Evolutionary conservation across 2,888 invertebrate genomes (phyloP).

Genomic region (Chalcis sispes): DNA sequence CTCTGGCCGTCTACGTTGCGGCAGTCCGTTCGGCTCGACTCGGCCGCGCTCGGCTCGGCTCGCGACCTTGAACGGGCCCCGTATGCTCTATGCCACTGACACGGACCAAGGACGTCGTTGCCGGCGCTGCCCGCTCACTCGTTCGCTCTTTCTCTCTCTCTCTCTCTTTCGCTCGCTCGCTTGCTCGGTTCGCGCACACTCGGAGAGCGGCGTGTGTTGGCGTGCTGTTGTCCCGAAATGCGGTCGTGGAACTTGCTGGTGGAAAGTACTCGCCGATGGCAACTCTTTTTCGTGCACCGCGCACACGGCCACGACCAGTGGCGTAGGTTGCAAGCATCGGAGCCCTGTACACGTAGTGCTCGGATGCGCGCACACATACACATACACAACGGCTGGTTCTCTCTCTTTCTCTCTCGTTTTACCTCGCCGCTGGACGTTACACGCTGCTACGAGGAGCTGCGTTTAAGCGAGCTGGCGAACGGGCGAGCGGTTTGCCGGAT

Average conservation of each 20-base stretch:
- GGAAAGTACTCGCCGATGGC: slow-evolving; percentile 72
- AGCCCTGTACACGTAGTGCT: neutral
- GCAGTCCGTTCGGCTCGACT: slow-evolving; percentile 60
- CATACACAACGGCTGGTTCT: neutral
- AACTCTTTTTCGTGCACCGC: slow-evolving; percentile 59
- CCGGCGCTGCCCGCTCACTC: slow-evolving; percentile 1
- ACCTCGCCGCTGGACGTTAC: neutral
- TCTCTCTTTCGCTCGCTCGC: slow-evolving; percentile 8
- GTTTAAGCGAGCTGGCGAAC: too few relatives aligned
- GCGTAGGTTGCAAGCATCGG: slow-evolving; percentile 21
- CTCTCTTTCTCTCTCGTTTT: neutral
- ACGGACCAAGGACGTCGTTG: slow-evolving; percentile 75
- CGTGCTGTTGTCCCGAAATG: slow-evolving; percentile 74
- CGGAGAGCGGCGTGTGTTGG: slow-evolving; percentile 71
- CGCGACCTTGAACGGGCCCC: slow-evolving; percentile 76
- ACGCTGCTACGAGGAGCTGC: too few relatives aligned
- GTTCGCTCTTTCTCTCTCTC: slow-evolving; percentile 17
- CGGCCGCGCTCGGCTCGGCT: slow-evolving; percentile 56
- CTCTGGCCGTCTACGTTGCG: neutral
- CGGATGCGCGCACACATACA: too few relatives aligned
- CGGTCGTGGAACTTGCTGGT: slow-evolving; percentile 74
- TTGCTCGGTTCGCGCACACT: neutral
- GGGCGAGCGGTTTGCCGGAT: too few relatives aligned
- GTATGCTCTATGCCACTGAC: slow-evolving; percentile 76
- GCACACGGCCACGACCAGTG: slow-evolving; percentile 29